Evolutionary conservation across 2,888 invertebrate genomes (phyloP).

Genomic region (Bhutanitis thaidina): DNA sequence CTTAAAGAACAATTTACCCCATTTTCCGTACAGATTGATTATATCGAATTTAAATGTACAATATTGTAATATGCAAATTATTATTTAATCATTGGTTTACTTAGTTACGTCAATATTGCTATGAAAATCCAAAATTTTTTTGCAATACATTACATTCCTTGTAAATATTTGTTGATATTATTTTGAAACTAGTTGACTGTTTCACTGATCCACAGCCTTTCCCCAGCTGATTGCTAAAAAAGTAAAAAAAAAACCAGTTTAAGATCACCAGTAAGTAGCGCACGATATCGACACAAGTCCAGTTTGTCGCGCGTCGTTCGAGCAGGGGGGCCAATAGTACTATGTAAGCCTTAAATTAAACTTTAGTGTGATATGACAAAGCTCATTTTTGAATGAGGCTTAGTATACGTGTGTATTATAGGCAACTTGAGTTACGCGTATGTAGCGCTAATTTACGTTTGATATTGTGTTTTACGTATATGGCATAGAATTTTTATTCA

Average conservation of each 20-base stretch:
- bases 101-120: too few relatives aligned
- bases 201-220: constrained; percentile 12
- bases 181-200: constrained; percentile 8
- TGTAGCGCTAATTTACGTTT: neutral
- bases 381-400: neutral
- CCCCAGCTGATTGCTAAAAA: constrained; percentile 20
- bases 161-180: neutral
- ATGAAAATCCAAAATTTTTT: too few relatives aligned
- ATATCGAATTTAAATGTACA: too few relatives aligned
- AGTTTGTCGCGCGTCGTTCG: constrained; percentile 16
- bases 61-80: too few relatives aligned
- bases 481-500: neutral
- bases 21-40: too few relatives aligned
- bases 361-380: neutral
- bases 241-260: constrained; percentile 13
- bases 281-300: constrained; percentile 18
- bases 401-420: constrained; percentile 14
- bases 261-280: constrained; percentile 18
- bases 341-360: neutral
- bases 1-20: too few relatives aligned
- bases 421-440: constrained; percentile 2
- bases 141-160: too few relatives aligned
- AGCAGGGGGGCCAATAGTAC: constrained; percentile 5
- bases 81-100: too few relatives aligned
- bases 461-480: neutral